Percentiles rank a stretch among this genome's conserved stretches.
These are phyloP conservation scores for Podocnemis expansa DNA, from an alignment of 2,113 vertebrate genomes.

Conservation along the genomic window DNA sequence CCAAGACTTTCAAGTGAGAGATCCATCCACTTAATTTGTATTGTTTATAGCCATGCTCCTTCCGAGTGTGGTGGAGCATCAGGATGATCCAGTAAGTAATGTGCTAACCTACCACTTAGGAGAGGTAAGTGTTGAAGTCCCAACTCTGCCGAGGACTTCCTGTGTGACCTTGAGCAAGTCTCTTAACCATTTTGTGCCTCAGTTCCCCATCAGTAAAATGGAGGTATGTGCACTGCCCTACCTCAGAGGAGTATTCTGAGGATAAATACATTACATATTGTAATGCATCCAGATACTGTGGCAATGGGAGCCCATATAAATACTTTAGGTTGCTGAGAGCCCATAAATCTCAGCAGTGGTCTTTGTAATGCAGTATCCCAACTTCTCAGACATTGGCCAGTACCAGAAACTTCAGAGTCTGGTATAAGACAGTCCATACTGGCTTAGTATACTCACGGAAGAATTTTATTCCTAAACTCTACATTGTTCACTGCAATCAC, in stretches of 20 bases:
- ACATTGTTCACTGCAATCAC: conserved; percentile 28
- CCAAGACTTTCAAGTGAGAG: background rate
- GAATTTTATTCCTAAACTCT: background rate
- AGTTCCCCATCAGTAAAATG: background rate
- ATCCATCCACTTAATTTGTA: background rate
- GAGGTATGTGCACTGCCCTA: background rate
- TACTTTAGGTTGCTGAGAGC: background rate
- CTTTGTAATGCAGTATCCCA: background rate
- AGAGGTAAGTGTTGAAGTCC: background rate
- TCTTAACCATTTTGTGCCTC: background rate
- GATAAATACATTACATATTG: background rate
- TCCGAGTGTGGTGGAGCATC: background rate
- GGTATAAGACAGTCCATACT: background rate
- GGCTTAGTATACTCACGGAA: background rate
- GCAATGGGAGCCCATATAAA: background rate
- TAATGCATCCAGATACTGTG: too few relatives aligned
- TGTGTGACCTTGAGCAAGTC: background rate
- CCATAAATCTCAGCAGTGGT: background rate
- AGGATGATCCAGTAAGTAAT: background rate
- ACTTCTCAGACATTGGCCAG: background rate
- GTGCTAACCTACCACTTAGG: background rate
- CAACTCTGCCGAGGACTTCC: fast-evolving
- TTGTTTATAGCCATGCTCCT: background rate
- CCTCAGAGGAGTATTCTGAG: background rate
- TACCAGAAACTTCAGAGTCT: background rate